Evolutionary conservation across 2,113 vertebrate species (phyloP), one percentile per base, ranked within the genome.

Genomic region (Podarcis cretensis): DNA sequence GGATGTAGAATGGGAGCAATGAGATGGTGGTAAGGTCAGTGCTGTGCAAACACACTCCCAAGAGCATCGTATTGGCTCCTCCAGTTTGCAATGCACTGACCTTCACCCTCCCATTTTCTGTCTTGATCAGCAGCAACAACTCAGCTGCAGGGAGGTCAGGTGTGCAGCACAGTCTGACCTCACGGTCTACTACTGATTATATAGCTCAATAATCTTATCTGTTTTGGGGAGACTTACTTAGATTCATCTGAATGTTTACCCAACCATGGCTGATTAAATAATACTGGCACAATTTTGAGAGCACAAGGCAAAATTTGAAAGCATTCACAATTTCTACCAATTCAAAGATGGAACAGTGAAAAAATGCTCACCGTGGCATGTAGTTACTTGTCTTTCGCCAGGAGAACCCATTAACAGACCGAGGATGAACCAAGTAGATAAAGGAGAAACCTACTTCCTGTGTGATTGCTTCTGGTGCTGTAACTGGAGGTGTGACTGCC

Each of bases 371-470:
- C 99, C 98, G 97, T 93, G 98, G 98, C 98, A 98, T 98, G 89
- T 98, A 98, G 94, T 98, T 98, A 97, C 99, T 99, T 86, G 98
- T 99, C 95, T 99, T 99, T 94, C 99, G 98, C 99, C 99, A 99
- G n/a, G 98, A 98, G 96, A 99, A 98, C 84, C 98, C 97, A 32
- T 98, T 99, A 88, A 99, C 98, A 68, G 99, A 98, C 86, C 99
- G 98, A 92, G 99, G 99, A 96, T 99, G 99, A 91, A 98, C 98
- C 96, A 99, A 97, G 96, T 99, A 99, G 63, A 99, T 96, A 95
- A 99, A 99, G 66, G 98, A 99, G 96, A 98, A 99, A 95, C 97
- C 96, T 86, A 98, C 93, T 92, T 98, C 98, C 91, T 98, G 95
- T 30, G 95, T 87, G 73, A 93, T 95, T 43, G 96, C 95, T 78